Conservation (phyloP, 2,888 invertebrate species). For the Pegoplata infirma region DNA sequence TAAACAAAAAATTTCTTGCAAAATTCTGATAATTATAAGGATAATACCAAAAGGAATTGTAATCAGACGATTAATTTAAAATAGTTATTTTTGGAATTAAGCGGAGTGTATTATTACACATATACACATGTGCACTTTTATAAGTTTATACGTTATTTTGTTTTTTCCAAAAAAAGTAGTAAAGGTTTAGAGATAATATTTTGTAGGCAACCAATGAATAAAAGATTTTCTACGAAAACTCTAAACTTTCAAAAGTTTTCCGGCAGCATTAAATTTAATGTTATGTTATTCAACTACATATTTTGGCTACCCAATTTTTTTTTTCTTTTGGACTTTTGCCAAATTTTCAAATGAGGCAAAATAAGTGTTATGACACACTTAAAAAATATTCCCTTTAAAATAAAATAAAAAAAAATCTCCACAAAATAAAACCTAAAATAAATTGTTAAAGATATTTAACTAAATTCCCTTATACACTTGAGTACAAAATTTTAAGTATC, state of each 20-base stretch:
- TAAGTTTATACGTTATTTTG: neutral
- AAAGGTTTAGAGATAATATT: constrained; percentile 45
- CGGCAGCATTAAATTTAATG: constrained; percentile 41
- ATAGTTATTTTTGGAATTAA: too few relatives aligned
- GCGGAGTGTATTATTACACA: neutral
- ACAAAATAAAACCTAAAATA: constrained; percentile 8
- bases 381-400: neutral
- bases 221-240: constrained; percentile 19
- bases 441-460: neutral
- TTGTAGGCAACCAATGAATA: constrained; percentile 48
- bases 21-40: too few relatives aligned
- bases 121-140: neutral
- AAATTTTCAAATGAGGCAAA: constrained; percentile 9
- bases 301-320: neutral
- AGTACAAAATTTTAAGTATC: too few relatives aligned
- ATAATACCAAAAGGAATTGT: too few relatives aligned
- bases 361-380: constrained; percentile 50
- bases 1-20: too few relatives aligned
- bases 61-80: too few relatives aligned
- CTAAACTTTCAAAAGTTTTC: constrained; percentile 29
- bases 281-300: constrained; percentile 25
- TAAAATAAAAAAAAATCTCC: neutral
- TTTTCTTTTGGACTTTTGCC: constrained; percentile 29
- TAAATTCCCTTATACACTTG: too few relatives aligned
- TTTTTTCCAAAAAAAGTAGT: neutral